These are phyloP conservation scores for Grantiella picta DNA, from an alignment of 2,113 vertebrate species.

Conservation along the genomic window DNA sequence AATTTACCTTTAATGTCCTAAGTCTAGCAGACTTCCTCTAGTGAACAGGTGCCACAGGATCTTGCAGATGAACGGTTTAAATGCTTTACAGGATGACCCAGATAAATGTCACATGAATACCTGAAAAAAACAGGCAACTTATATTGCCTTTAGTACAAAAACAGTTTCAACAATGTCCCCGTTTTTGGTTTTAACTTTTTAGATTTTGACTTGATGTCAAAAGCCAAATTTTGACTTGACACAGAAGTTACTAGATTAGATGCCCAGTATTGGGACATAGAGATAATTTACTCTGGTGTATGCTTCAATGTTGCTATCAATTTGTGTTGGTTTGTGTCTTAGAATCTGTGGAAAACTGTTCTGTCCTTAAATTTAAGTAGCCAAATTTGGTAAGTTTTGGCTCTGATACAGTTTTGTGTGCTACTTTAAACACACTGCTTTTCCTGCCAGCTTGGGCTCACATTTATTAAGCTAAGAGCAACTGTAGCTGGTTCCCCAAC, in stretches of 20 bases:
- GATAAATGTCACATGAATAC: neutral
- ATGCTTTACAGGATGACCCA: neutral
- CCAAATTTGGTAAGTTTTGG: accelerated
- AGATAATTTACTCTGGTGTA: neutral
- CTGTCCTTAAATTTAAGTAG: neutral
- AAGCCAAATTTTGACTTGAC: neutral
- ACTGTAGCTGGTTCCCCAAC: neutral
- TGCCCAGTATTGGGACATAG: accelerated
- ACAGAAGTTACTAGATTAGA: neutral
- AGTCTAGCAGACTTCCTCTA: neutral
- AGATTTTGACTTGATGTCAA: neutral
- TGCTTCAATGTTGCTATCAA: neutral
- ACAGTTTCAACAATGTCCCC: neutral
- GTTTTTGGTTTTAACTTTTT: neutral
- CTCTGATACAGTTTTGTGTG: neutral
- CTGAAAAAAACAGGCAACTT: neutral
- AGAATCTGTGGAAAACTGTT: neutral
- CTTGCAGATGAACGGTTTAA: neutral
- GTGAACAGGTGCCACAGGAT: neutral
- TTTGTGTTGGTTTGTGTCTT: neutral
- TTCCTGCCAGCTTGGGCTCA: neutral
- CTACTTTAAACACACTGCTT: neutral
- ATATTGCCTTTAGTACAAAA: neutral
- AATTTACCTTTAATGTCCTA: neutral
- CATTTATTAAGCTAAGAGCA: neutral